Evolutionary conservation across 30 jellyfish, hydroid and myxozoan genomes (phyloP).

Genomic region (Catostylus mosaicus): DNA sequence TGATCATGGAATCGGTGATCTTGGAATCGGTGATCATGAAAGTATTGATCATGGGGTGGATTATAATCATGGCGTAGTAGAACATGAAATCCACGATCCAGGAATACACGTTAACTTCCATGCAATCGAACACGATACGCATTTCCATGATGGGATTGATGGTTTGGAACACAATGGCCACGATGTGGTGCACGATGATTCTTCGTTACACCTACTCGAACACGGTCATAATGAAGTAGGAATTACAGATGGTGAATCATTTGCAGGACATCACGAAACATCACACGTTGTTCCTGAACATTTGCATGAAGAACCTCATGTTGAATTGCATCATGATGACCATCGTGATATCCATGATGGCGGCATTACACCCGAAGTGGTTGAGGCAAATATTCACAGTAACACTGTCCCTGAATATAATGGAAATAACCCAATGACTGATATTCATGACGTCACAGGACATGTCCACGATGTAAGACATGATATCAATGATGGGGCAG

Average conservation of each 20-base stretch:
- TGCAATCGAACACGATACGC: constrained; percentile 31
- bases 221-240: constrained; percentile 34
- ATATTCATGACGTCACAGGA: constrained; percentile 17
- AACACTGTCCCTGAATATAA: constrained; percentile 58
- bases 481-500: background rate
- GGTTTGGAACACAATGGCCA: constrained; percentile 2
- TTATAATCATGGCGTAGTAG: background rate
- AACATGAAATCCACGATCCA: constrained; percentile 51
- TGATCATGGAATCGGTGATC: constrained; percentile 12
- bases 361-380: constrained; percentile 40
- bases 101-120: constrained; percentile 48
- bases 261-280: constrained; percentile 21
- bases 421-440: constrained; percentile 52
- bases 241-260: constrained; percentile 14
- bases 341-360: constrained; percentile 54
- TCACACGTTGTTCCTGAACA: constrained; percentile 13
- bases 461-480: constrained; percentile 20
- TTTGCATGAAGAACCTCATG: constrained; percentile 49
- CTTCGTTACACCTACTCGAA: background rate
- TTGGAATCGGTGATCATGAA: background rate
- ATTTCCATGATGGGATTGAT: constrained; percentile 22
- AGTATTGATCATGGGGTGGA: background rate
- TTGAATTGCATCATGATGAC: constrained; percentile 38
- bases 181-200: background rate
- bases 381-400: constrained; percentile 30